A percentile compares a stretch with the other conserved stretches of the same genome.
Conservation (phyloP, 2,113 vertebrate species). For the Illadopsis cleaveri region DNA sequence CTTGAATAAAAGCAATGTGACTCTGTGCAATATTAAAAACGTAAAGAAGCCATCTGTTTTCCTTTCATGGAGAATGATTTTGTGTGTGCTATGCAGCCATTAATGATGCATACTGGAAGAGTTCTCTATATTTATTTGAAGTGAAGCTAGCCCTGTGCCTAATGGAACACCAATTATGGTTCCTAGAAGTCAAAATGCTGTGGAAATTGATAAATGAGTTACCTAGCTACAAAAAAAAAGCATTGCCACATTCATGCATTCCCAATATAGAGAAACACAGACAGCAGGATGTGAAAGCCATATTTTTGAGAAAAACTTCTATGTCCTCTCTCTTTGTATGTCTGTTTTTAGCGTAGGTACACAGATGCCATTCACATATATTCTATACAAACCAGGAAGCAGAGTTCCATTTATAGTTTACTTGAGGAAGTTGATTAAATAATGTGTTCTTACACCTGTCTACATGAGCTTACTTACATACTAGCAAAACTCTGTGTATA, state of each 20-base stretch:
- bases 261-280: not conserved
- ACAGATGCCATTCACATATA: not conserved
- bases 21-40: constrained; percentile 49
- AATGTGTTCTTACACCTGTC: not conserved
- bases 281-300: not conserved
- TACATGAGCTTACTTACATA: not conserved
- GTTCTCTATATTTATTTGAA: not conserved
- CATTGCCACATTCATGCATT: not conserved
- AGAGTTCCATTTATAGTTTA: not conserved
- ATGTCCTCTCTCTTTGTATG: not conserved
- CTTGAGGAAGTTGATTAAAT: not conserved
- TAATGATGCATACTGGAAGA: constrained; percentile 24
- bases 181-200: constrained; percentile 38
- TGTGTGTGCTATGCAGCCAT: not conserved
- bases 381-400: not conserved
- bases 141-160: not conserved
- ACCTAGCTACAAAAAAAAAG: not conserved
- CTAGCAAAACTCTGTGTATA: not conserved
- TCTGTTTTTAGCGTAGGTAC: not conserved
- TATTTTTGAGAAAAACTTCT: not conserved
- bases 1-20: constrained; percentile 32
- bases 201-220: not conserved
- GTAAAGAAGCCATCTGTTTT: constrained; percentile 43
- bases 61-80: not conserved
- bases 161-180: constrained; percentile 15